Evolutionary conservation across 2,797 vertebrate species (phyloP), one percentile per base, ranked within the genome.

Genomic region (Eospalax fontanierii): DNA sequence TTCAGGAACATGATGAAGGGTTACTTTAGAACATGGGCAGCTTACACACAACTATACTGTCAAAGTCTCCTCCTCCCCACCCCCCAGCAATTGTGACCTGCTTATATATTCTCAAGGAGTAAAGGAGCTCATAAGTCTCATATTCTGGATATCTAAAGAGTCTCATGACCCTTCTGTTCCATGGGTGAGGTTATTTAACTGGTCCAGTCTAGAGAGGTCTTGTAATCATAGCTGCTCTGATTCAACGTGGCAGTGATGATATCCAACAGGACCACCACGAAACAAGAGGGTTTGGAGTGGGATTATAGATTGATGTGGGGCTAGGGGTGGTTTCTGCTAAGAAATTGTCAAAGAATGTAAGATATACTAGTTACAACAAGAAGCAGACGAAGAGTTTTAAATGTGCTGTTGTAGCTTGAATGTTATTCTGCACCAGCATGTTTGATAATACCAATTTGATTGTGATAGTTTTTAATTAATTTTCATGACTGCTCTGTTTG

Each of bases 381-480:
- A 40, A n/a, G 7, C 18, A 16, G 6, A 89, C 24, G 35, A 54
- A 54, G 50, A 71, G 0, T 76, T 63, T 54, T 61, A 71, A 50
- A 28, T 28, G 19, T 30, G 11, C 35, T 68, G 30, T 10, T 83
- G 7, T 10, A 71, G 14, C 43, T 79, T 70, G 33, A 28, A 71
- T n/a, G 57, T 79, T 73, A 33, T 82, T 85, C 35, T 3, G 19
- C 38, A 30, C 43, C 6, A 30, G 22, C 33, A 70, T 59, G 18
- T 78, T 87, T 9, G 22, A 24, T 59, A 61, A 40, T 66, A 71
- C 73, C 18, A 61, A 76, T 57, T 33, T 63, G 63, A 85, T 57
- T 38, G 16, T 63, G 63, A 85, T 57, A n/a, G 16, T 14, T 82
- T 89, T 95, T 63, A 50, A 91, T 63, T 84, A 88, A 54, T 82